Base-by-base conservation (phyloP, 2,888 invertebrate species). In the Philonicus albiceps region DNA sequence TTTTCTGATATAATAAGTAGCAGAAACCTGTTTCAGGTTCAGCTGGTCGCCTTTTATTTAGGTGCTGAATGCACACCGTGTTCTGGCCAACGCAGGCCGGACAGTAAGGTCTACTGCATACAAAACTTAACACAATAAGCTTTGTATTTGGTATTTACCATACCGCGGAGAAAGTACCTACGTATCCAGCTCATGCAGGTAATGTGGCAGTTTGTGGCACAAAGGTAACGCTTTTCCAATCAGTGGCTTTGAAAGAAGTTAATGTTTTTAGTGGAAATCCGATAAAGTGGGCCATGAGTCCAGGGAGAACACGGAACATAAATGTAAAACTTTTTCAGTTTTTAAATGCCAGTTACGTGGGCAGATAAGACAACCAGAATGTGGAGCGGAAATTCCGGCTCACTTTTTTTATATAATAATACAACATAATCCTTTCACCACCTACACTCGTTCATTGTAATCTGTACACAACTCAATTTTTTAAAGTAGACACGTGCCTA, bases 21-120 rank as follows among this genome's bases (percentile, higher is more conserved):
- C 31, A 37, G 76, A 43, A 76, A 76, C 76, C 76, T 40, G 76
- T 76, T 76, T 76, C 76, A 76, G 76, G 76, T 76, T 76, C 76
- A 76, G 34, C 11, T 27, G 37, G 11, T 37, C 22, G 40, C 76
- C 37, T 37, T 37, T 11, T 37, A n/a, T 37, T 40, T 31, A 34
- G 31, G 31, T 74, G 64, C 64, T 55, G 19, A 0, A 2, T 19
- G 64, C 27, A 6, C 64, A 22, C 7, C 8, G 22, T 11, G 11
- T 64, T 64, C 27, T 64, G 6, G 8, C 64, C 64, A 64, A 27
- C 22, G 27, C 22, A 27, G 27, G 6, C 64, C 64, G 13, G 22
- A 19, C 11, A 8, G 64, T 64, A 22, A 22, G 27, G 64, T 22
- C 27, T 27, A 27, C 13, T 27, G 27, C 64, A 22, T 43, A 64